phyloP scores from a whole-genome alignment of 2,113 vertebrate genomes.

The Poecilia latipinna region DNA sequence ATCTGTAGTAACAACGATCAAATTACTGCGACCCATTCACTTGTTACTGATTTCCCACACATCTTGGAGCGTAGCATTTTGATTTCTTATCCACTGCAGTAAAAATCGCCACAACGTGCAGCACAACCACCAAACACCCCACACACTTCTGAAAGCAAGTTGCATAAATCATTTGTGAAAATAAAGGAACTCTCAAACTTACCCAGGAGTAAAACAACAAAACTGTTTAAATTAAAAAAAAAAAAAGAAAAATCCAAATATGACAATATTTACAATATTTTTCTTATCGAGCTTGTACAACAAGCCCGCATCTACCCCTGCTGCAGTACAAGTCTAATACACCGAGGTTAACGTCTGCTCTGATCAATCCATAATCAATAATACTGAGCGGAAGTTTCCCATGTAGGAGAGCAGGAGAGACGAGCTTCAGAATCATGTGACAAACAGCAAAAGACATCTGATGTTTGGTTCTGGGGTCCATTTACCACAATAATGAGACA shows the following conservation, averaged over 20 bases:
- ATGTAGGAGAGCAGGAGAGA: not conserved
- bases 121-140: not conserved
- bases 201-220: slow-evolving; percentile 64
- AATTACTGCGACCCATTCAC: not conserved
- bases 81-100: not conserved
- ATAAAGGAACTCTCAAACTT: slow-evolving; percentile 56
- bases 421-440: not conserved
- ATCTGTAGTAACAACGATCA: slow-evolving; percentile 6
- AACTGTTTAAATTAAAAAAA: not conserved
- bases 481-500: not conserved
- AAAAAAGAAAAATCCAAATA: slow-evolving; percentile 40
- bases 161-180: not conserved
- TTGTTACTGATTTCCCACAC: not conserved
- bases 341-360: not conserved
- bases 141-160: not conserved
- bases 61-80: not conserved
- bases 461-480: not conserved
- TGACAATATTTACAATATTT: slow-evolving; percentile 70
- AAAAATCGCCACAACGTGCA: not conserved
- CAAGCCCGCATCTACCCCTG: slow-evolving; percentile 8
- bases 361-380: slow-evolving; percentile 27
- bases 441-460: not conserved
- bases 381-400: not conserved
- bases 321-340: slow-evolving; percentile 31
- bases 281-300: slow-evolving; percentile 26